Percentiles rank a stretch among this genome's conserved stretches.
Evolutionary conservation across 1,140 invertebrate genomes (phyloP).

Genomic region (Bombus sylvicola): DNA sequence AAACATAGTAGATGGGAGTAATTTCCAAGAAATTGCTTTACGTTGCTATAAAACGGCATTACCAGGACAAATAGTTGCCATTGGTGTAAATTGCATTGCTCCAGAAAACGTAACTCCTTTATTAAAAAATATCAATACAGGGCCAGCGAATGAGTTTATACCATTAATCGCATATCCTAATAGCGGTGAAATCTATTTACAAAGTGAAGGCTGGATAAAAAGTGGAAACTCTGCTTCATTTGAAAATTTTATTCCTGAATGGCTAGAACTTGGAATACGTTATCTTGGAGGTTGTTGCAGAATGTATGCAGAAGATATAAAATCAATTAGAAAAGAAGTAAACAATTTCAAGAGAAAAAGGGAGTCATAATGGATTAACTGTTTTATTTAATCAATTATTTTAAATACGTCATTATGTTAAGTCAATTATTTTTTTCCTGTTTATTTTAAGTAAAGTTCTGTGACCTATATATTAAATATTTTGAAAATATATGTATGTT

Average conservation of each 20-base stretch:
- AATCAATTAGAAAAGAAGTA: conserved; percentile 81
- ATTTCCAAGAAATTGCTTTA: conserved; percentile 85
- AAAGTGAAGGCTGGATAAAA: conserved; percentile 84
- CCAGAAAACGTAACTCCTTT: conserved; percentile 85
- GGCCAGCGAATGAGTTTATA: conserved; percentile 64
- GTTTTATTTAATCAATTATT: neutral
- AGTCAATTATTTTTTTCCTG: neutral
- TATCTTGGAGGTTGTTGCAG: conserved; percentile 93
- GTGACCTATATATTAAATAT: neutral
- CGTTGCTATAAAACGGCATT: conserved; percentile 85
- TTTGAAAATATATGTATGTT: neutral
- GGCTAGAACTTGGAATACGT: conserved; percentile 87
- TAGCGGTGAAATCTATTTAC: conserved; percentile 86
- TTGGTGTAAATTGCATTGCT: conserved; percentile 94
- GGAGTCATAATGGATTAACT: neutral
- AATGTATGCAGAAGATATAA: conserved; percentile 87
- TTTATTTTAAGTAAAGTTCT: neutral
- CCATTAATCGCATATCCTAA: conserved; percentile 90
- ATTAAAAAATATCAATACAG: conserved; percentile 81
- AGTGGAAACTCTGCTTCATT: conserved; percentile 82
- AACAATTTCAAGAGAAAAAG: conserved; percentile 61
- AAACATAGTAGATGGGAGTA: conserved; percentile 89
- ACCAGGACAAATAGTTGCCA: conserved; percentile 87
- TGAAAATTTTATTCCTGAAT: conserved; percentile 86
- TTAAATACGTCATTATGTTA: neutral